These are phyloP conservation scores for Pocillopora meandrina DNA, from an alignment of 92 coral and sea anemone genomes.

Conservation along the genomic window DNA sequence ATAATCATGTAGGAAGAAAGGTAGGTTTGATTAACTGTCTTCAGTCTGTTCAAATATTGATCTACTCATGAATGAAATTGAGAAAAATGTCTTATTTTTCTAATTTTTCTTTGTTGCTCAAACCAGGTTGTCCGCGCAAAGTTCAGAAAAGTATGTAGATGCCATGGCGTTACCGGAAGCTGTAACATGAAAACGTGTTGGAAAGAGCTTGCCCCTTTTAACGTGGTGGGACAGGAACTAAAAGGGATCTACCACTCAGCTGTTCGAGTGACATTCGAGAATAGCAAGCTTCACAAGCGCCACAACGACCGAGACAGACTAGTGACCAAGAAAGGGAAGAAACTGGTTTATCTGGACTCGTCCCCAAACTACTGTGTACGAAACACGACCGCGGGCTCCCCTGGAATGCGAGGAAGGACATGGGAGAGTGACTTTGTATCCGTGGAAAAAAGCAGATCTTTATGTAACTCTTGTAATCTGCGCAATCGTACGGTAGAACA, in stretches of 20 bases:
- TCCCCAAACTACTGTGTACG: conserved; percentile 1
- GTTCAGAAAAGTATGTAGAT: conserved; percentile 71
- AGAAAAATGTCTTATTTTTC: background rate
- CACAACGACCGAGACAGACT: conserved; percentile 1
- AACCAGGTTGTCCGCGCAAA: conserved; percentile 70
- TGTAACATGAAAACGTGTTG: conserved; percentile 78
- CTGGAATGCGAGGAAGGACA: conserved; percentile 41
- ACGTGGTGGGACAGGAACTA: conserved; percentile 63
- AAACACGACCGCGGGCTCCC: background rate
- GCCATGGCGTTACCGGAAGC: conserved; percentile 80
- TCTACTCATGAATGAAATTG: background rate
- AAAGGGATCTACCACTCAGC: background rate
- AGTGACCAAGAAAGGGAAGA: background rate
- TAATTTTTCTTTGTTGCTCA: background rate
- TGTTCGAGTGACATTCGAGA: background rate
- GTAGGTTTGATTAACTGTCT: conserved; percentile 14
- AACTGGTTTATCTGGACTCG: background rate
- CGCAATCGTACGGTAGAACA: background rate
- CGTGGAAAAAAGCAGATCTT: conserved; percentile 35
- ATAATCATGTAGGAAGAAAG: conserved; percentile 87
- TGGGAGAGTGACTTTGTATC: conserved; percentile 56
- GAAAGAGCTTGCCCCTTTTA: conserved; percentile 68
- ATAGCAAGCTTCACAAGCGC: background rate
- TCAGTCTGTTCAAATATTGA: background rate
- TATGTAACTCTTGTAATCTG: background rate